These are phyloP conservation scores for Nematolebias whitei DNA, from an alignment of 2,113 vertebrate species.

Conservation along the genomic window DNA sequence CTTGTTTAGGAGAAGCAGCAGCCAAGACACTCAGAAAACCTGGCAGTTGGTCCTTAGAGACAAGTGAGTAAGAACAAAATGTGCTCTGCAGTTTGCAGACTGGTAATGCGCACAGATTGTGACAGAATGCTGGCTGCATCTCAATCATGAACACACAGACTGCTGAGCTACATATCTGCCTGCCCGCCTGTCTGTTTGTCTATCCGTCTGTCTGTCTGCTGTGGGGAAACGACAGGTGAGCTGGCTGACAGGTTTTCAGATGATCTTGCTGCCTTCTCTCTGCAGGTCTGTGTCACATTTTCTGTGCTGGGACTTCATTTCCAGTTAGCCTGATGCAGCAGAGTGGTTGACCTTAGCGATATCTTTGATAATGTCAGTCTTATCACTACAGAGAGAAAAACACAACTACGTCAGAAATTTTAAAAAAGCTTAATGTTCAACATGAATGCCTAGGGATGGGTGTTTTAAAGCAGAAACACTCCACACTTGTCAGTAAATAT, in stretches of 20 bases:
- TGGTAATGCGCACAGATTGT: conserved; percentile 70
- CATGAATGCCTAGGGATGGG: too few species aligned
- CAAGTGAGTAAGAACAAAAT: conserved; percentile 66
- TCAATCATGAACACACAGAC: conserved; percentile 48
- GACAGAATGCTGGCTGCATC: conserved; percentile 60
- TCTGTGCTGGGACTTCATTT: conserved; percentile 14
- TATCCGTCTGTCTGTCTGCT: conserved; percentile 17
- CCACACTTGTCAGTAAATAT: too few species aligned
- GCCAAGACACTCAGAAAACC: conserved; percentile 56
- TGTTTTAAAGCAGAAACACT: conserved; percentile 34
- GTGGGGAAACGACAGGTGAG: conserved; percentile 32
- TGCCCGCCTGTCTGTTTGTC: conserved; percentile 36
- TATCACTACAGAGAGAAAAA: conserved; percentile 46
- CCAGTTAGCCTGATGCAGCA: conserved; percentile 32
- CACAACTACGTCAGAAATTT: conserved; percentile 33
- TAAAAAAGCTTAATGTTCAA: conserved; percentile 63
- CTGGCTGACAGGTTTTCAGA: conserved; percentile 25
- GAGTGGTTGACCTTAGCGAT: conserved; percentile 46
- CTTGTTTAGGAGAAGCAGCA: conserved; percentile 61
- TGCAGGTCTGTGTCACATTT: neutral
- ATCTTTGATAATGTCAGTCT: conserved; percentile 57
- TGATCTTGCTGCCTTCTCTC: conserved; percentile 4
- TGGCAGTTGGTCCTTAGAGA: conserved; percentile 68
- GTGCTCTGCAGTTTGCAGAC: conserved; percentile 55
- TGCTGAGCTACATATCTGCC: conserved; percentile 42